Base-by-base conservation (phyloP, 2,113 vertebrate genomes). In the Mirza zaza region DNA sequence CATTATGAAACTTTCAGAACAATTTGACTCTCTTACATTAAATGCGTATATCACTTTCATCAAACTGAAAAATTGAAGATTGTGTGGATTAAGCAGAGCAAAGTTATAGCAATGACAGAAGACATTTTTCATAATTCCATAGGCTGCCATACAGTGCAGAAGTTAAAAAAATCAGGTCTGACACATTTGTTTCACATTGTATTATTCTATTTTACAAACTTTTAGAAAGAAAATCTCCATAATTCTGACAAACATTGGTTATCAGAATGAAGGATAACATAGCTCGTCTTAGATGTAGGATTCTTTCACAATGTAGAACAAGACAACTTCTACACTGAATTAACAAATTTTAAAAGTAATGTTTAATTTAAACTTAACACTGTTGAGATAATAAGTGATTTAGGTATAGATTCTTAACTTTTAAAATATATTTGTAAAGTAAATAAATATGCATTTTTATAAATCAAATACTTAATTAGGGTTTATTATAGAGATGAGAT, bases 281-380 rank as follows among this genome's bases (percentile, higher is more conserved):
- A 76, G 25, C 9, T 83, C 17, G 15, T 59, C 76, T 87, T 82
- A 87, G 25, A 57, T 2, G 27, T 2, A 57, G 3, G 48, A 81
- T 67, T 81, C 13, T 65, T 45, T 82, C 42, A 75, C 23, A 20
- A 27, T 1, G 45, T 18, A 73, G 75, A 50, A 52, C 1, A 73
- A 87, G 36, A 21, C 29, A 14, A 63, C 6, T 9, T 63, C 65
- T 50, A 36, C 29, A 36, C 61, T 23, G 34, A 36, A 68, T 45
- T 77, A 87, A 95, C n/a, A 81, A 82, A 65, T 75, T 91, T 55
- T 65, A 84, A 80, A 55, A 94, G 15, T 23, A 67, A 94, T 70
- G 23, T 13, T 87, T 91, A 86, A 48, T 71, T 70, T 50, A 87
- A 87, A 67, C n/a, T 59, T 36, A 65, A 6, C 42, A 55, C 0